Evolutionary conservation across 2,888 invertebrate genomes (phyloP), one percentile per base, ranked within the genome.

Genomic region (Teleogryllus oceanicus): DNA sequence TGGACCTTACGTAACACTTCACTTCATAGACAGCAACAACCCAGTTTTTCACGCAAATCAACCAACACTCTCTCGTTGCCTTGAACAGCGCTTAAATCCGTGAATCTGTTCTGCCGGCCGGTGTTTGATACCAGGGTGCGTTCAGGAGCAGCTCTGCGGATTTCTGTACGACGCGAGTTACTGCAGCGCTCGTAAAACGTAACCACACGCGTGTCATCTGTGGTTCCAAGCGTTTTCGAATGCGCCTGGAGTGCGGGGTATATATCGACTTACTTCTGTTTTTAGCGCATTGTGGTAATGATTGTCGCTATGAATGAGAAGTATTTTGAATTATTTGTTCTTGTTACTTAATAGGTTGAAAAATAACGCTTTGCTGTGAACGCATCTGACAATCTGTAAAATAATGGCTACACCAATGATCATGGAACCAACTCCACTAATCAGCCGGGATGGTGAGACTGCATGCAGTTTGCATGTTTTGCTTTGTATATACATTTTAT

Each of bases 221-320:
- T n/a, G 62, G 62, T 62, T 62, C 13, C 3, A n/a, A 62, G 62
- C 62, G 62, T 62, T 62, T 62, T n/a, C 8, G n/a, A 62, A 62
- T 18, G 62, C 62, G 62, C n/a, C n/a, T n/a, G n/a, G 62, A 62
- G 62, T 62, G 62, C 62, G 62, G 62, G n/a, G 62, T 62, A 62
- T 62, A 62, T 62, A 62, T 62, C 62, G 62, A 62, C 62, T 62
- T 62, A 62, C 62, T 62, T 62, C 62, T 62, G 62, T 62, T 62
- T 62, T 62, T 62, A 62, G 62, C 62, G 62, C 62, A 62, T 62
- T 62, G 62, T 62, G 62, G 62, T 62, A 62, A 62, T 62, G 62
- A 62, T 62, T 62, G 62, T 62, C 62, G n/a, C 62, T 62, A 62
- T 62, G 62, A 62, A 18, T 62, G 62, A 18, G 62, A 62, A 62